Evolutionary conservation across 2,113 vertebrate genomes (phyloP).

Genomic region (Seriola dumerili): DNA sequence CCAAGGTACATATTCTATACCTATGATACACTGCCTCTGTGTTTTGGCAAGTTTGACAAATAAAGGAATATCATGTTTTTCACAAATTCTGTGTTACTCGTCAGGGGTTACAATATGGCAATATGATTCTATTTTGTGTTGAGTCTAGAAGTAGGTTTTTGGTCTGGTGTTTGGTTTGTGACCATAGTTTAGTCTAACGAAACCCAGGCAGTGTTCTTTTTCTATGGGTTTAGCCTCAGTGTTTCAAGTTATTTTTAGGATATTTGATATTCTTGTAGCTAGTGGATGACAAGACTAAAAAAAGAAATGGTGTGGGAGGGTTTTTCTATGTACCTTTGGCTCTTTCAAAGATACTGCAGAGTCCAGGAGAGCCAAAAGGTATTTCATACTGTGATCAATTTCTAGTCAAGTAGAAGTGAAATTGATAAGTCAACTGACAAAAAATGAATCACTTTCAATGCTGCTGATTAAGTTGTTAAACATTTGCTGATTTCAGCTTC

Average conservation of each 20-base stretch:
- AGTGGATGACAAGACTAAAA: neutral
- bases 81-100: neutral
- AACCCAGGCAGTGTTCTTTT: neutral
- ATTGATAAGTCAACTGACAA: too few relatives aligned
- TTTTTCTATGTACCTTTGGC: neutral
- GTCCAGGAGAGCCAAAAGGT: too few relatives aligned
- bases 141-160: neutral
- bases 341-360: too few relatives aligned
- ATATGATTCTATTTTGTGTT: neutral
- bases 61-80: neutral
- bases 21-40: neutral
- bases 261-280: neutral
- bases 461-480: too few relatives aligned
- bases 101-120: neutral
- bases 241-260: slow-evolving; percentile 1
- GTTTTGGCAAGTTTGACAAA: neutral
- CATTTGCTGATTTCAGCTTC: too few relatives aligned
- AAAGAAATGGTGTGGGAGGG: neutral
- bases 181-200: neutral
- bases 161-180: neutral
- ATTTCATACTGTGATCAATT: too few relatives aligned
- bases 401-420: neutral
- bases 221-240: neutral
- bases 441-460: too few relatives aligned
- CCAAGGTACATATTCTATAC: neutral